Evolutionary conservation across 1,140 invertebrate genomes (phyloP), one percentile per base, ranked within the genome.

Genomic region (Pararge aegeria): DNA sequence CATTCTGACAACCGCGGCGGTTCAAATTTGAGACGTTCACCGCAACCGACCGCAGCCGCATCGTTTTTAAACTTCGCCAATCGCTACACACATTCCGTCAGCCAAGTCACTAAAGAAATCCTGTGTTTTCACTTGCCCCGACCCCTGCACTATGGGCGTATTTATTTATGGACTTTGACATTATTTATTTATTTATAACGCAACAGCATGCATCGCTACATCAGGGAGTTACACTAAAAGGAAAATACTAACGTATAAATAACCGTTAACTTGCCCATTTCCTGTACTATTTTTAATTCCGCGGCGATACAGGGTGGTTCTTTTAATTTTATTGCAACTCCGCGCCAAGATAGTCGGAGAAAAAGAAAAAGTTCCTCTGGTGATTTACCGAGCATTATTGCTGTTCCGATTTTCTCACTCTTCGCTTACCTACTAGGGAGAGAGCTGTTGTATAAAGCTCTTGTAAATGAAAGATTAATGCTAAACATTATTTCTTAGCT

Each of bases 311-410:
- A 9, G 42, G 16, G 16, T 18, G 42, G 16, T 20, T 46, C 42
- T 20, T 46, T 46, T 46, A 46, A 46, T 46, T 46, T 46, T 20
- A 46, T 46, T 46, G 42, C 42, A 46, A 19, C 42, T 20, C 42
- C 42, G 42, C 42, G 42, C 42, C 42, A 46, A 46, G 42, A 46
- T 20, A 18, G 16, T 46, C 42, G 10, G 42, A 20, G 6, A 16
- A 20, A 46, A 46, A 20, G 16, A 16, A 46, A 19, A 46, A 20
- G 15, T 46, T 46, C 19, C 19, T 16, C n/a, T 42, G 19, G 18
- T 20, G 42, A 46, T 46, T 46, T 20, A 46, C 18, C 18, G 42
- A 46, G 42, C 16, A 46, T 46, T 46, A 46, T 46, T 46, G 42
- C 42, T 19, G 42, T 6, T 20, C 19, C 42, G 30, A 46, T 46